Percentiles rank a stretch among this genome's conserved stretches.
Evolutionary conservation across 1,140 invertebrate species (phyloP).

Genomic region (Drosophila subobscura): DNA sequence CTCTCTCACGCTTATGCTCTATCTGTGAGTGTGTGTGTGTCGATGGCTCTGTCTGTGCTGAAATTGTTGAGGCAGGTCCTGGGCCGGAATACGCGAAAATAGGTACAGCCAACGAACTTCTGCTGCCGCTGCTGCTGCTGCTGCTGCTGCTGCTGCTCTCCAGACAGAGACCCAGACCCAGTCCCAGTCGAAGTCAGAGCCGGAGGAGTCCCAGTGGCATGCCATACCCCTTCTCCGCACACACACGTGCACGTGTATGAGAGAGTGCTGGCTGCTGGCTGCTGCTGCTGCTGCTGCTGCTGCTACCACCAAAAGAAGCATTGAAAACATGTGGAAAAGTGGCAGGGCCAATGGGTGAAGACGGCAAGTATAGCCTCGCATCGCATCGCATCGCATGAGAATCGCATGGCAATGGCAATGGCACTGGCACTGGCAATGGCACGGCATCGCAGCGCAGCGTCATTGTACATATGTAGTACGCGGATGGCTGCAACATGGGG

Average conservation of each 20-base stretch:
- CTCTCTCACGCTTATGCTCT: slow-evolving; percentile 6
- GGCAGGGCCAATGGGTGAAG: slow-evolving; percentile 77
- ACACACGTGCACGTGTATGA: slow-evolving; percentile 10
- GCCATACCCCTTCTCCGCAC: no score
- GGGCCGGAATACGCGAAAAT: slow-evolving; percentile 77
- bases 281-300: slow-evolving; percentile 17
- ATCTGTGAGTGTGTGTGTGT: slow-evolving; percentile 26
- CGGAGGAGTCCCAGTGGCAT: no score
- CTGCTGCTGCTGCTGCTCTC: slow-evolving; percentile 46
- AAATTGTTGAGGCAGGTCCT: slow-evolving; percentile 83
- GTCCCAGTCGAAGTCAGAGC: no score
- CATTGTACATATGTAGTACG: slow-evolving; percentile 56
- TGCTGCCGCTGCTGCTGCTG: slow-evolving; percentile 50
- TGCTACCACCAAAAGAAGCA: slow-evolving; percentile 59
- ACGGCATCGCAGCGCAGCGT: slow-evolving; percentile 47
- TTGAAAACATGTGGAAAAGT: slow-evolving; percentile 64
- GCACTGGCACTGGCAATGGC: slow-evolving; percentile 18
- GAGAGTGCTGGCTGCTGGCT: slow-evolving; percentile 31
- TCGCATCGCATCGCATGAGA: slow-evolving; percentile 20
- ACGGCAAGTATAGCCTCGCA: slow-evolving; percentile 30
- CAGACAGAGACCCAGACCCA: slow-evolving; percentile 45
- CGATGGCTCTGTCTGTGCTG: slow-evolving; percentile 46
- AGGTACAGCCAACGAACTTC: slow-evolving; percentile 83
- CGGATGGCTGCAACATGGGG: slow-evolving; percentile 45
- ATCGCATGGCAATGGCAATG: slow-evolving; percentile 40